These are phyloP conservation scores for Phrixothrix hirtus DNA, from an alignment of 2,888 invertebrate species.

Conservation along the genomic window DNA sequence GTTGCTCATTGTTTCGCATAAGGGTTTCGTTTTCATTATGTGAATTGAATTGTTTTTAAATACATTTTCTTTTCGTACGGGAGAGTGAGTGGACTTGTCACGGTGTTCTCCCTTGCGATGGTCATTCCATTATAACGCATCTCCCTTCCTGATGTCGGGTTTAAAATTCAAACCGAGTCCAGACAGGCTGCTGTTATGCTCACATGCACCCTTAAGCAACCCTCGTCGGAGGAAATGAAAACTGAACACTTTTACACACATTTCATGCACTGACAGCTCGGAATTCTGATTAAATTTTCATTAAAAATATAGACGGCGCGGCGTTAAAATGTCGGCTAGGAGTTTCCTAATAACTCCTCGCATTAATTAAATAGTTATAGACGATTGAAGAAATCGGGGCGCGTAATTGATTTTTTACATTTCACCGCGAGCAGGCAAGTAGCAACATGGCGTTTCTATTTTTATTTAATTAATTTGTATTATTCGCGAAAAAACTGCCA, in stretches of 20 bases:
- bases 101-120: constrained; percentile 49
- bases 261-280: constrained; percentile 48
- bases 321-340: constrained; percentile 35
- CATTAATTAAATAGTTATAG: constrained; percentile 37
- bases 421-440: neutral
- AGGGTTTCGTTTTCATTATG: constrained; percentile 3
- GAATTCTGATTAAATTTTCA: constrained; percentile 51
- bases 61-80: constrained; percentile 16
- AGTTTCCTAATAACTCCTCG: constrained; percentile 31
- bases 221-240: constrained; percentile 47
- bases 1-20: neutral
- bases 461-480: too few relatives aligned
- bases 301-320: constrained; percentile 48
- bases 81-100: constrained; percentile 25
- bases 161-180: constrained; percentile 35
- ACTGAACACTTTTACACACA: constrained; percentile 45
- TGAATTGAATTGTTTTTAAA: constrained; percentile 15
- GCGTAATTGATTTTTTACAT: constrained; percentile 11
- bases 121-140: constrained; percentile 60
- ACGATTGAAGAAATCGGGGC: constrained; percentile 9
- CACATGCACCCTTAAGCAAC: constrained; percentile 46
- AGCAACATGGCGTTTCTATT: too few relatives aligned
- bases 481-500: constrained; percentile 1
- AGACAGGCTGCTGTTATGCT: constrained; percentile 39
- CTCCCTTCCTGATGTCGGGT: constrained; percentile 48